Conservation (phyloP, 2,888 invertebrate species). For the Sinhomidia bicolor region DNA sequence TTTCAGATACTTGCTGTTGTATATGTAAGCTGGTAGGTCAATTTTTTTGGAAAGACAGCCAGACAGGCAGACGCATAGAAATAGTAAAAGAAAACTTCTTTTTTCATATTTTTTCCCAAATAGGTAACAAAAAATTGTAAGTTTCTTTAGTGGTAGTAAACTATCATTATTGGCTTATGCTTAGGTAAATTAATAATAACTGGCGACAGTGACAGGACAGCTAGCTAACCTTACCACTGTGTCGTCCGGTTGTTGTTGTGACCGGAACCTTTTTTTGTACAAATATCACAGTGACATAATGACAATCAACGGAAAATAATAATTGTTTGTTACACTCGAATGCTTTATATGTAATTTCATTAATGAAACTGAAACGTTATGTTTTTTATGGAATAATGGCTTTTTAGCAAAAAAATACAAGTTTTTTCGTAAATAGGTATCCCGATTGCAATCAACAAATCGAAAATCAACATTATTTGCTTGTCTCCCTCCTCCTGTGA, state of each 20-base stretch:
- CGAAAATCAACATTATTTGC: neutral
- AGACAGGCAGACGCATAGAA: neutral
- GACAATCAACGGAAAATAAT: neutral
- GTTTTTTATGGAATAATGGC: neutral
- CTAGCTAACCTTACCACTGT: neutral
- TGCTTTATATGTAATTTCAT: slow-evolving; percentile 3
- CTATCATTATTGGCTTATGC: neutral
- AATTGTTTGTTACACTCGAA: neutral
- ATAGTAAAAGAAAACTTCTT: neutral
- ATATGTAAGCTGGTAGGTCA: neutral
- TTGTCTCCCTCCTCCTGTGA: too few species aligned
- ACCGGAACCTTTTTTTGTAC: neutral
- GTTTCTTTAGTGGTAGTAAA: neutral
- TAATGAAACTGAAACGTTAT: neutral
- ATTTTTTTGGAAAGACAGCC: neutral
- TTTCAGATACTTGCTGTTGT: neutral
- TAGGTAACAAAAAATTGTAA: neutral
- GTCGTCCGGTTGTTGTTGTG: neutral
- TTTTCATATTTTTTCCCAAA: too few species aligned
- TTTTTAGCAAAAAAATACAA: slow-evolving; percentile 8
- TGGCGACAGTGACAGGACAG: neutral
- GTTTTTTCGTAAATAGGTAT: neutral
- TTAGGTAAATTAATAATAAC: neutral
- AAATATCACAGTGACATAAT: neutral
- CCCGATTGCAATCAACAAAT: neutral